phyloP scores from a whole-genome alignment of 2,797 vertebrate species.

The Sebastiscus albofasciatus region DNA sequence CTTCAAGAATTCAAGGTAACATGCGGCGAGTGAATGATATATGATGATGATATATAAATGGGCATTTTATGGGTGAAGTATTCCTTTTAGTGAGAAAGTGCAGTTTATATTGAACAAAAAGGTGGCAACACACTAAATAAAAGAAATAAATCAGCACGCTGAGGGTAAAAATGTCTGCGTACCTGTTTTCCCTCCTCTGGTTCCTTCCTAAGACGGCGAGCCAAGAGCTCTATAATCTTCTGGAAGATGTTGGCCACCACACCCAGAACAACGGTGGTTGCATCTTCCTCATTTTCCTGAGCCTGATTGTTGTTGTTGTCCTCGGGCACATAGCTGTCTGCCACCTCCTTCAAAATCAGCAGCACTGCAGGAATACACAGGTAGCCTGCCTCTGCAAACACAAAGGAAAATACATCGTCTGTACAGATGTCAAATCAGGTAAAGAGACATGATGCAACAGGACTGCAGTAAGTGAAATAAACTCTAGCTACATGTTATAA shows the following conservation, averaged over 20 bases:
- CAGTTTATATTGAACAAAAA: background rate
- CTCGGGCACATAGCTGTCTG: constrained; percentile 70
- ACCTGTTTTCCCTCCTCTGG: constrained; percentile 88
- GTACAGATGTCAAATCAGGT: background rate
- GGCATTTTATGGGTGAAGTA: background rate
- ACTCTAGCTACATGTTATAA: background rate
- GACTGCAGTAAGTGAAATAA: background rate
- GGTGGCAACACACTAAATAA: background rate
- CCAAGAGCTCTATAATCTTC: constrained; percentile 88
- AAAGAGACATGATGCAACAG: background rate
- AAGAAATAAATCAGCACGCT: background rate
- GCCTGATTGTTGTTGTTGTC: constrained; percentile 33
- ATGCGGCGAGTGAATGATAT: background rate
- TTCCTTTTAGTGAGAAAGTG: background rate
- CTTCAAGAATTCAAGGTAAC: background rate
- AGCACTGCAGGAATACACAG: constrained; percentile 85
- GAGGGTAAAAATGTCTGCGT: background rate
- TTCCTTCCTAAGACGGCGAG: constrained; percentile 81
- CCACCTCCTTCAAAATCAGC: constrained; percentile 87
- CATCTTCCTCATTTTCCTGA: constrained; percentile 59
- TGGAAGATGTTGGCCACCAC: constrained; percentile 90
- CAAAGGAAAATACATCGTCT: background rate
- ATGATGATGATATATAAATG: background rate
- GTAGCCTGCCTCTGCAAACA: constrained; percentile 84
- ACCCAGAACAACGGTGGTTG: constrained; percentile 70